phyloP scores from a whole-genome alignment of 1,140 invertebrate genomes.

The Dinoponera quadriceps region DNA sequence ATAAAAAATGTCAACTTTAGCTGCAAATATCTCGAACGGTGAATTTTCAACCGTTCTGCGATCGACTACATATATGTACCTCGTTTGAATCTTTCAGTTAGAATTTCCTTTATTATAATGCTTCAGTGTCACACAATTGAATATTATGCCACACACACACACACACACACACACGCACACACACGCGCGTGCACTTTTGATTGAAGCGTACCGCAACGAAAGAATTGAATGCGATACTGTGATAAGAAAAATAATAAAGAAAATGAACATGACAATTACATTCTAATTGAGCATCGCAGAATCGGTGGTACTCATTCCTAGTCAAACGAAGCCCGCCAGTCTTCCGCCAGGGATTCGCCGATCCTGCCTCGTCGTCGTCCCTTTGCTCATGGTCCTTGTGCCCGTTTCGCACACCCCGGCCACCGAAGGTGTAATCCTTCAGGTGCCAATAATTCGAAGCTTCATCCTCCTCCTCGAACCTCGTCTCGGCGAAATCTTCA shows the following conservation, averaged over 20 bases:
- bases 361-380: constrained; percentile 81
- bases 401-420: constrained; percentile 63
- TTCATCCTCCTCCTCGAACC: constrained; percentile 80
- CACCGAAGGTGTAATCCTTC: constrained; percentile 72
- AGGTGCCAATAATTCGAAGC: constrained; percentile 72
- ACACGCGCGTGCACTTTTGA: too few species aligned
- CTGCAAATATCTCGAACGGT: too few species aligned
- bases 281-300: constrained; percentile 91
- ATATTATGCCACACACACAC: too few species aligned
- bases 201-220: too few species aligned
- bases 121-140: too few species aligned
- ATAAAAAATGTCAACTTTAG: too few species aligned
- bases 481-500: constrained; percentile 76
- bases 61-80: too few species aligned
- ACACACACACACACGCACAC: too few species aligned
- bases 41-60: too few species aligned
- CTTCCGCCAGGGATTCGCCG: constrained; percentile 88
- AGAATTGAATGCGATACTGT: not conserved
- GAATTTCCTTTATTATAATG: too few species aligned
- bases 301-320: constrained; percentile 91
- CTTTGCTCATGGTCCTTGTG: constrained; percentile 62
- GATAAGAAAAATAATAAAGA: not conserved
- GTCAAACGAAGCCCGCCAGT: constrained; percentile 87
- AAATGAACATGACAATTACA: constrained; percentile 85
- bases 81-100: too few species aligned